Base-by-base conservation (phyloP, 2,113 vertebrate genomes). In the Takifugu flavidus region DNA sequence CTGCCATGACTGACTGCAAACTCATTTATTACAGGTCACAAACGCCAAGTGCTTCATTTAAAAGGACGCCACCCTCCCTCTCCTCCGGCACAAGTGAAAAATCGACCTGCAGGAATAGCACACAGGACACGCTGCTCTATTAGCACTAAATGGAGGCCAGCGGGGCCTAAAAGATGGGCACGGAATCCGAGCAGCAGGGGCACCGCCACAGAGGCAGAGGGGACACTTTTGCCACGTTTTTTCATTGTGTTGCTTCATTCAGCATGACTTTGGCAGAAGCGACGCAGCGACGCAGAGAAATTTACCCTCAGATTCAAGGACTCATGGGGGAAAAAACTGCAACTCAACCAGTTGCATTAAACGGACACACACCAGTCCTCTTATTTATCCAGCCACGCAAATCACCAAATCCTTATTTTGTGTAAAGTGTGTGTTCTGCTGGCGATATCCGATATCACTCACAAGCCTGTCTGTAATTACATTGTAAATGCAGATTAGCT, bases 1-100 rank as follows among this genome's bases (percentile, higher is more conserved):
- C 91, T 92, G 91, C 86, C 72, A 28, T 83, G 90, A 91, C 89
- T 90, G 79, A 86, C 85, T 88, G 90, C 87, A 80, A 85, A 81
- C 84, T 92, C 91, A 91, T 94, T 94, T 93, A 93, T 92, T 92
- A 92, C 90, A 92, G 90, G 91, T 93, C 78, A 87, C 89, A 90
- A 92, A 91, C 80, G 91, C 78, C 80, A 90, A 91, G 65, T 86
- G 73, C 87, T 87, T 88, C 83, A 86, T 88, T 87, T 88, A 80
- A 87, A 86, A 82, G 82, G 82, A 87, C 84, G 77, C 71, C 77
- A 14, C 62, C 67, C 50, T 60, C 58, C 59, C 62, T n/a, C 52
- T 65, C 58, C 54, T 45, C 51, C 12, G 64, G 59, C 79, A 75
- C 63, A 68, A 81, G 74, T 86, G 88, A 82, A 85, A 86, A 85